phyloP scores from a whole-genome alignment of 2,797 vertebrate species.

The Harpagifer antarcticus region DNA sequence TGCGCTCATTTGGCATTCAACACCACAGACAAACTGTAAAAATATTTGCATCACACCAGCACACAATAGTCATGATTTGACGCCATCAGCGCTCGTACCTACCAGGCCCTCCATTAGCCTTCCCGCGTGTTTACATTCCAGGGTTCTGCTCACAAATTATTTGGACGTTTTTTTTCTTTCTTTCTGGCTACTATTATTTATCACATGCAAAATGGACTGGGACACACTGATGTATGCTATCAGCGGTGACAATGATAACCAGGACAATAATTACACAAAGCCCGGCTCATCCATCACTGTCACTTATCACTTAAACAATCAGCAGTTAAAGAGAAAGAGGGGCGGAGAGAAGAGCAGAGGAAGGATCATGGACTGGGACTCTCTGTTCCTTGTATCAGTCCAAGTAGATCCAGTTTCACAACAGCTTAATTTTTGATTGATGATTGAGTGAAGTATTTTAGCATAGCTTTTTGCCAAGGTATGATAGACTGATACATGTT shows the following conservation, averaged over 20 bases:
- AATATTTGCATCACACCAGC: slow-evolving; percentile 30
- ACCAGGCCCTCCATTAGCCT: slow-evolving; percentile 70
- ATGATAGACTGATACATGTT: not conserved
- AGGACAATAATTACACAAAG: slow-evolving; percentile 86
- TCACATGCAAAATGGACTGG: slow-evolving; percentile 80
- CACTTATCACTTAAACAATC: slow-evolving; percentile 85
- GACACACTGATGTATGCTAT: slow-evolving; percentile 82
- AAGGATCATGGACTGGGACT: slow-evolving; percentile 60
- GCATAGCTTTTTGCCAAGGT: not conserved
- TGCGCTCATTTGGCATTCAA: slow-evolving; percentile 31
- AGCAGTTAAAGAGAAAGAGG: slow-evolving; percentile 68
- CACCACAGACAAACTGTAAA: slow-evolving; percentile 31
- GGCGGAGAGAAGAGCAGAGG: slow-evolving; percentile 39
- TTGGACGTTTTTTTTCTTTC: slow-evolving; percentile 64
- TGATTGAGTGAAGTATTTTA: slow-evolving; percentile 7
- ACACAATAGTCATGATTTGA: slow-evolving; percentile 32
- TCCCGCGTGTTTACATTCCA: slow-evolving; percentile 70
- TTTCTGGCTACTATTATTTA: slow-evolving; percentile 78
- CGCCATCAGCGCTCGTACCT: slow-evolving; percentile 33
- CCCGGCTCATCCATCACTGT: slow-evolving; percentile 83
- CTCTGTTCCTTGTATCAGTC: slow-evolving; percentile 43
- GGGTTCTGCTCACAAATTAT: slow-evolving; percentile 70
- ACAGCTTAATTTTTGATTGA: slow-evolving; percentile 10
- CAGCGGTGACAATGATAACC: slow-evolving; percentile 83
- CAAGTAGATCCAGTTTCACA: slow-evolving; percentile 48